Conservation (phyloP, 2,888 invertebrate species). For the Tetheella fluctuosa region DNA sequence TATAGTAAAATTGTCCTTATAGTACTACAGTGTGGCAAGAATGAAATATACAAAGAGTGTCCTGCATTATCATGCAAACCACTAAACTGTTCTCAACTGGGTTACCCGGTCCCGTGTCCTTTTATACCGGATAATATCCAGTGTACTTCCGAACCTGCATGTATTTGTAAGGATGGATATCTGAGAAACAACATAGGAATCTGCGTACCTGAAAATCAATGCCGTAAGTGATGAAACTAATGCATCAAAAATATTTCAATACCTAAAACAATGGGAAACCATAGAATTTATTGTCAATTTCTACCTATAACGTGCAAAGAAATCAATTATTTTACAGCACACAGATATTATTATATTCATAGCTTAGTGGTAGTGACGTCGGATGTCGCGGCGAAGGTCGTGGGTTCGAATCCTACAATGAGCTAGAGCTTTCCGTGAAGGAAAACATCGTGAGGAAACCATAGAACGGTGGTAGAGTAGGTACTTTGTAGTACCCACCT, state of each 20-base stretch:
- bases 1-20: neutral
- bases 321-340: neutral
- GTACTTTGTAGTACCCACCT: too few species aligned
- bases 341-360: too few species aligned
- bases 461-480: too few species aligned
- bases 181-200: neutral
- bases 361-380: too few species aligned
- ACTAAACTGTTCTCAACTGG: neutral
- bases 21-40: neutral
- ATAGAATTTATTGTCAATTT: neutral
- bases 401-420: too few species aligned
- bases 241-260: neutral
- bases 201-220: neutral
- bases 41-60: neutral
- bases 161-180: constrained; percentile 44
- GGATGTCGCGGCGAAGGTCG: too few species aligned
- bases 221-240: constrained; percentile 31
- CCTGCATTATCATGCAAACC: neutral
- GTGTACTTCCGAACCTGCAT: constrained; percentile 27
- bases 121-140: neutral
- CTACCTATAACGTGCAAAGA: too few species aligned
- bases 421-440: too few species aligned
- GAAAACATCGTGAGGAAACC: too few species aligned
- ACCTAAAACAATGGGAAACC: too few species aligned
- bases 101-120: neutral